Conservation (phyloP, 2,113 vertebrate species). For the Trogon melanurus region DNA sequence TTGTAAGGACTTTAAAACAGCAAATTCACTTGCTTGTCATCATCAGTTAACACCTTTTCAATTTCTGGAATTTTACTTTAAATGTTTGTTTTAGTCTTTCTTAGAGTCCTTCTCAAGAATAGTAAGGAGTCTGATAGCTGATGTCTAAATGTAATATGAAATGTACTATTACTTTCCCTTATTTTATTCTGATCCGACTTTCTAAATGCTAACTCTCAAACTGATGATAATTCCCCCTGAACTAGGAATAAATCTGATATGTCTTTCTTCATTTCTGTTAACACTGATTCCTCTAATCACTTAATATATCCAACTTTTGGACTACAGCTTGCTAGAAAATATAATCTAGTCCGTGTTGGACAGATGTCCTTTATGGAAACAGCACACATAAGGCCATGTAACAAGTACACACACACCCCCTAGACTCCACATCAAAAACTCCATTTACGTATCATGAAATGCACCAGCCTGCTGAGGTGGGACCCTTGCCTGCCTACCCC, state of each 20-base stretch:
- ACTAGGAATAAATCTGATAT: not conserved
- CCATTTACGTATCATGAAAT: fast-evolving
- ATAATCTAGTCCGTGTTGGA: not conserved
- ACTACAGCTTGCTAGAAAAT: not conserved
- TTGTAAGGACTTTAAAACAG: not conserved
- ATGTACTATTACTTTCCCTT: not conserved
- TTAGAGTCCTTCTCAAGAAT: not conserved
- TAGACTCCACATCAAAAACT: not conserved
- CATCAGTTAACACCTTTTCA: not conserved
- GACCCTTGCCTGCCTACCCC: not conserved
- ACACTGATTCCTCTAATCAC: not conserved
- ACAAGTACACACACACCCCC: not conserved
- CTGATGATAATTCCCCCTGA: not conserved
- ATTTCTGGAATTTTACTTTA: not conserved
- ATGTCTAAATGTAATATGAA: not conserved
- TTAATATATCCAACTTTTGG: not conserved
- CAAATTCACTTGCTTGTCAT: not conserved
- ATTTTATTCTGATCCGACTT: not conserved
- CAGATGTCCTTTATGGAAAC: not conserved
- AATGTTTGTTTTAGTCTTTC: not conserved
- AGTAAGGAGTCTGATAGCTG: not conserved
- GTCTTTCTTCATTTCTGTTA: not conserved
- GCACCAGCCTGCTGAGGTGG: not conserved
- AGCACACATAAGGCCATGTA: not conserved
- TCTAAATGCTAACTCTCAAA: not conserved